Evolutionary conservation across 2,113 vertebrate genomes (phyloP).

Genomic region (Callorhinus ursinus): DNA sequence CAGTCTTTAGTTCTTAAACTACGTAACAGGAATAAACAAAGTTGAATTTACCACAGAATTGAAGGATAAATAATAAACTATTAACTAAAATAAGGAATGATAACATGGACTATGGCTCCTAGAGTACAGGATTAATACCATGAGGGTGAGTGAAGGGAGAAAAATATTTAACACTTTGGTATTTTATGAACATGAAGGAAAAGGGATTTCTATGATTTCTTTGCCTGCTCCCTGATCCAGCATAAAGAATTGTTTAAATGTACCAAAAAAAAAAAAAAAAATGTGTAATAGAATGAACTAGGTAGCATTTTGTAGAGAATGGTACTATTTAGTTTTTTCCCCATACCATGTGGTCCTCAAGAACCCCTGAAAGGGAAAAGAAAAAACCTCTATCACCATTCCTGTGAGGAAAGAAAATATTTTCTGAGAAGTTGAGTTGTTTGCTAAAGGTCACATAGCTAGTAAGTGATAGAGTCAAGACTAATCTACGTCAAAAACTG

Average conservation of each 20-base stretch:
- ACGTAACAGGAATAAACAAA: background rate
- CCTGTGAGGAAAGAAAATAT: background rate
- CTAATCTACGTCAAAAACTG: constrained; percentile 9
- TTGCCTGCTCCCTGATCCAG: background rate
- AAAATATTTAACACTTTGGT: background rate
- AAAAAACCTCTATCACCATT: background rate
- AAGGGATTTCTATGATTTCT: background rate
- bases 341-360: background rate
- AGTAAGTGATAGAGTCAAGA: background rate
- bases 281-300: background rate
- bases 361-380: background rate
- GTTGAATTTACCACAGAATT: background rate
- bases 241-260: background rate
- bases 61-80: background rate
- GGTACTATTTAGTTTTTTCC: background rate
- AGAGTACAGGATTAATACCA: background rate
- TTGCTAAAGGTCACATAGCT: background rate
- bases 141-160: background rate
- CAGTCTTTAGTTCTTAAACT: background rate
- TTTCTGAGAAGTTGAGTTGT: constrained; percentile 14
- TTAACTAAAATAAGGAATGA: constrained; percentile 13
- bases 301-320: background rate
- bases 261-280: background rate
- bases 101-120: background rate
- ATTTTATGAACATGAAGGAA: constrained; percentile 21